Base-by-base conservation (phyloP, 2,113 vertebrate genomes). In the Kryptolebias marmoratus region DNA sequence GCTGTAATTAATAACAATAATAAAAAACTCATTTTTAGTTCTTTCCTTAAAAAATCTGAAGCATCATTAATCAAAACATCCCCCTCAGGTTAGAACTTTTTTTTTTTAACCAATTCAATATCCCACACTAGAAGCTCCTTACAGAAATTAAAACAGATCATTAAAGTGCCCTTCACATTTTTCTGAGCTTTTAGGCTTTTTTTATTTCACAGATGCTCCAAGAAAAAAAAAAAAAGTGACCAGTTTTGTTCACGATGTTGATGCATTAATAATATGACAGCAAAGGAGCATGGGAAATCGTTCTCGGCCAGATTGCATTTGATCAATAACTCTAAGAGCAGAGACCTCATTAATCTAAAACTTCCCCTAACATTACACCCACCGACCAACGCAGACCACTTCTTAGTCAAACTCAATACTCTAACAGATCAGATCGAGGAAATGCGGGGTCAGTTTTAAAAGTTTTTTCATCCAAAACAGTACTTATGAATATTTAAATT, bases 301-400 rank as follows among this genome's bases (percentile, higher is more conserved):
- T 87, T 91, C 71, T 69, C 54, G 77, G 71, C 47, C 77, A 88
- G 87, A 89, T 91, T 81, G 81, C 52, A 64, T 87, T 81, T 88
- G 85, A 92, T 92, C 89, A 89, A 91, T 93, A 89, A 69, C 85
- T 90, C 80, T 85, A 79, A 88, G 75, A 85, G 78, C 82, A 84
- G 71, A 81, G 71, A 61, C 68, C 80, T 83, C 85, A 83, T 93
- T 91, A 90, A 89, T 91, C 87, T 90, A 81, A 87, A 87, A 89
- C 85, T 87, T 90, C 82, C 77, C 10, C 67, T 82, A 79, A 75
- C 89, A 88, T 89, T 88, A 90, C 83, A 70, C 31, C 60, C 45
- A 82, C 78, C 78, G 81, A 85, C 78, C 75, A 63, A 57, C 82
- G 67, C 63, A 77, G 80, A 79, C 39, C 62, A 55, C 61, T 89